Evolutionary conservation across 2,888 invertebrate species (phyloP).

Genomic region (Drepanosiphum platanoidis): DNA sequence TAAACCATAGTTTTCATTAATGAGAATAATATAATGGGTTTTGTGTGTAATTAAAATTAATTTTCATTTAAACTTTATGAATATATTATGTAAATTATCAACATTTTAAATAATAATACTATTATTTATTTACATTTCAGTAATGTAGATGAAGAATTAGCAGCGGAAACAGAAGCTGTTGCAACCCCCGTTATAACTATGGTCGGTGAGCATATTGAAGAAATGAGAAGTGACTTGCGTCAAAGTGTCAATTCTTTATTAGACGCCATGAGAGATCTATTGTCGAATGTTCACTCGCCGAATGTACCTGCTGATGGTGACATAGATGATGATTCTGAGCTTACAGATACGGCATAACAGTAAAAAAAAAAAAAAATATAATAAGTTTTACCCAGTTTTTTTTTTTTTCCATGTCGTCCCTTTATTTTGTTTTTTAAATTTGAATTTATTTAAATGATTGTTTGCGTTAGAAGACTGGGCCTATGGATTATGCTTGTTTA

Average conservation of each 20-base stretch:
- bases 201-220: slow-evolving; percentile 51
- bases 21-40: too few relatives aligned
- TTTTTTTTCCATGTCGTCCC: slow-evolving; percentile 24
- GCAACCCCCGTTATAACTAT: slow-evolving; percentile 66
- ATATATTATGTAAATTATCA: slow-evolving; percentile 35
- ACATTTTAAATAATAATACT: not conserved
- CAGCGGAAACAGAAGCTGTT: slow-evolving; percentile 67
- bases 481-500: slow-evolving; percentile 38
- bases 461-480: slow-evolving; percentile 23
- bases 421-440: slow-evolving; percentile 16
- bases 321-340: slow-evolving; percentile 64
- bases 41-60: too few relatives aligned
- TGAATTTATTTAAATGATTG: slow-evolving; percentile 19
- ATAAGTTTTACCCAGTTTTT: not conserved
- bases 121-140: slow-evolving; percentile 2
- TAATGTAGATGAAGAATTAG: slow-evolving; percentile 66
- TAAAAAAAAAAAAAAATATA: not conserved
- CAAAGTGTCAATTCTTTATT: slow-evolving; percentile 75
- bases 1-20: too few relatives aligned
- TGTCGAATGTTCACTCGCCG: slow-evolving; percentile 72
- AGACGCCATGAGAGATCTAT: slow-evolving; percentile 78
- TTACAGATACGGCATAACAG: slow-evolving; percentile 61
- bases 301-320: slow-evolving; percentile 65
- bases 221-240: slow-evolving; percentile 69
- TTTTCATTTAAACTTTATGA: too few relatives aligned